phyloP scores from a whole-genome alignment of 2,888 invertebrate species.

The Tricholauxania praeusta region DNA sequence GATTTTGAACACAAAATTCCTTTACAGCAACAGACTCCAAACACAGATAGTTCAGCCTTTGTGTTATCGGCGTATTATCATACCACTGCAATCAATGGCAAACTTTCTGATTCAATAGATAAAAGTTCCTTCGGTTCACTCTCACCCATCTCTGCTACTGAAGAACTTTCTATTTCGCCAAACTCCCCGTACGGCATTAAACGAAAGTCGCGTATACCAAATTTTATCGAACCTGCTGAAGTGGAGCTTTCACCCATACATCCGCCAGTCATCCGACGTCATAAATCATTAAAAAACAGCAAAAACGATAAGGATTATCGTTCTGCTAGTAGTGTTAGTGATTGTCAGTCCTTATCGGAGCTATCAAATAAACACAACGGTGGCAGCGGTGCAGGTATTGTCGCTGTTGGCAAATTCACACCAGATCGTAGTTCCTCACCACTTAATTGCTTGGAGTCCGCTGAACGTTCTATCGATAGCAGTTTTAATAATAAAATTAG shows the following conservation, averaged over 20 bases:
- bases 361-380: constrained; percentile 37
- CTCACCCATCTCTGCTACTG: constrained; percentile 62
- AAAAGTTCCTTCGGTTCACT: constrained; percentile 64
- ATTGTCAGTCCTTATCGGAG: constrained; percentile 40
- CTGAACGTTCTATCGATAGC: constrained; percentile 53
- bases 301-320: constrained; percentile 43
- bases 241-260: constrained; percentile 57
- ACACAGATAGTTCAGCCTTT: not conserved
- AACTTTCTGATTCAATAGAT: constrained; percentile 58
- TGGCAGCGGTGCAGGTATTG: constrained; percentile 1
- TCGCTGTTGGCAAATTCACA: constrained; percentile 51
- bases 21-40: not conserved
- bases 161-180: constrained; percentile 50
- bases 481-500: constrained; percentile 59
- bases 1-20: not conserved
- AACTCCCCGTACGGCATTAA: constrained; percentile 51
- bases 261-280: constrained; percentile 42
- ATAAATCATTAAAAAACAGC: constrained; percentile 33
- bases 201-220: constrained; percentile 50
- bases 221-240: constrained; percentile 49
- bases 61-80: constrained; percentile 21
- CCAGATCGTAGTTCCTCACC: constrained; percentile 61
- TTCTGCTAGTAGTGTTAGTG: constrained; percentile 30
- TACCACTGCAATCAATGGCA: constrained; percentile 55
- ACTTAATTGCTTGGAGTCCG: constrained; percentile 41